These are phyloP conservation scores for Sceloporus undulatus DNA, from an alignment of 2,113 vertebrate genomes.

Conservation along the genomic window DNA sequence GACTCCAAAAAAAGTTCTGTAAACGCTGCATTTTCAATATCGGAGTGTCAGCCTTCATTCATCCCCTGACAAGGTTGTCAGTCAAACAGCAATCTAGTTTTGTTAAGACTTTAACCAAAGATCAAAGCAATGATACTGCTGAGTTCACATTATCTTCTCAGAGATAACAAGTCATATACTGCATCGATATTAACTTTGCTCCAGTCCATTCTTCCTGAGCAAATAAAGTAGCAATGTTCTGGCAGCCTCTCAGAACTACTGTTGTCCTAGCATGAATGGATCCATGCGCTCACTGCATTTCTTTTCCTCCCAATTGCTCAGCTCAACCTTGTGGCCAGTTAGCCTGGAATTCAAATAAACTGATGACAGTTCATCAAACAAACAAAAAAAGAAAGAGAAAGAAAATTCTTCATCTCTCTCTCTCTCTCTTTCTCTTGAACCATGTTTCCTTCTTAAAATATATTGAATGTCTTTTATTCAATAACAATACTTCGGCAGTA, in stretches of 20 bases:
- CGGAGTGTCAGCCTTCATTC: slow-evolving; percentile 83
- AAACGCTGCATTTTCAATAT: slow-evolving; percentile 81
- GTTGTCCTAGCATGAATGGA: slow-evolving; percentile 18
- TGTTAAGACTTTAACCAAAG: slow-evolving; percentile 77
- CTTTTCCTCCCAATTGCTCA: slow-evolving; percentile 35
- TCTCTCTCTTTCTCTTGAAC: slow-evolving; percentile 40
- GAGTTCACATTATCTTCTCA: slow-evolving; percentile 78
- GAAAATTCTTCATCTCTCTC: slow-evolving; percentile 36
- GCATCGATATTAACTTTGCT: slow-evolving; percentile 74
- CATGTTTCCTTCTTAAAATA: slow-evolving; percentile 59
- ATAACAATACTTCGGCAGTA: slow-evolving; percentile 70
- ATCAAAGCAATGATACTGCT: slow-evolving; percentile 83
- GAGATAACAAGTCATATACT: slow-evolving; percentile 67
- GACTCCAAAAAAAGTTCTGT: slow-evolving; percentile 67
- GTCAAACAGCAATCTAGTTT: slow-evolving; percentile 80
- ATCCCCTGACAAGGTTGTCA: slow-evolving; percentile 81
- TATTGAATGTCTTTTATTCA: slow-evolving; percentile 60
- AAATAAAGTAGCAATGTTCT: slow-evolving; percentile 64
- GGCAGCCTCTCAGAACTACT: slow-evolving; percentile 49
- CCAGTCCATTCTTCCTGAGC: slow-evolving; percentile 58
- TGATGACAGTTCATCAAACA: slow-evolving; percentile 60
- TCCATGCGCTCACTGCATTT: slow-evolving; percentile 8
- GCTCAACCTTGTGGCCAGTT: background rate
- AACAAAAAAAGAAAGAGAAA: slow-evolving; percentile 51
- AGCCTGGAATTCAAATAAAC: slow-evolving; percentile 46